These are phyloP conservation scores for Caenorhabditis brenneri DNA, from an alignment of 1,140 invertebrate genomes.

Conservation along the genomic window DNA sequence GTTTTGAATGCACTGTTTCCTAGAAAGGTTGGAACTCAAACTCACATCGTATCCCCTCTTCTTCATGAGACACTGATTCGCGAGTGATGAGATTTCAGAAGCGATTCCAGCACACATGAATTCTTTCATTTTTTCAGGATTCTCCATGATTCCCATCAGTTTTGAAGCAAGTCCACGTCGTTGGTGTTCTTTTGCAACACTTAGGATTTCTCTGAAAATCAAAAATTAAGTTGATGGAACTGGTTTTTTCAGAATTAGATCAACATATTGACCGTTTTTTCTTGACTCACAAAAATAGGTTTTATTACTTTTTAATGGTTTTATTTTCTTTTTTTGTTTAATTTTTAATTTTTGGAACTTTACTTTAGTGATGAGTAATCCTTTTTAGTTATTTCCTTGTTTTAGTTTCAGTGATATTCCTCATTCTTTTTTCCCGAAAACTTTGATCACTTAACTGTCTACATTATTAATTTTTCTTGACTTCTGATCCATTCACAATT, in stretches of 20 bases:
- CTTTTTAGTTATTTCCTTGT: too few relatives aligned
- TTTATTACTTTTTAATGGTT: too few relatives aligned
- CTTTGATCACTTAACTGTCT: background rate
- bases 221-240: background rate
- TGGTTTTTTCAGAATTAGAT: background rate
- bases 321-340: too few relatives aligned
- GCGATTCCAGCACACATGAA: background rate
- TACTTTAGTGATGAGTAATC: too few relatives aligned
- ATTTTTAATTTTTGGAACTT: too few relatives aligned
- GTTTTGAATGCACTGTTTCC: background rate
- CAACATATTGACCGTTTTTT: too few relatives aligned
- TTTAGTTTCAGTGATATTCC: too few relatives aligned
- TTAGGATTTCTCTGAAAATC: slow-evolving; percentile 17
- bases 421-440: too few relatives aligned
- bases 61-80: slow-evolving; percentile 2
- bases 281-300: too few relatives aligned
- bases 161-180: background rate
- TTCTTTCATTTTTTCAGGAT: background rate
- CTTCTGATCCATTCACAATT: background rate
- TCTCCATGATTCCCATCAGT: background rate
- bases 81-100: background rate
- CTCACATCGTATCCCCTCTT: background rate
- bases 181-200: background rate
- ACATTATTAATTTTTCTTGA: background rate
- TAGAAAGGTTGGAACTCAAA: too few relatives aligned